A percentile compares a stretch with the other conserved stretches of the same genome.
Conservation (phyloP, 2,113 vertebrate genomes). For the Engystomops pustulosus region DNA sequence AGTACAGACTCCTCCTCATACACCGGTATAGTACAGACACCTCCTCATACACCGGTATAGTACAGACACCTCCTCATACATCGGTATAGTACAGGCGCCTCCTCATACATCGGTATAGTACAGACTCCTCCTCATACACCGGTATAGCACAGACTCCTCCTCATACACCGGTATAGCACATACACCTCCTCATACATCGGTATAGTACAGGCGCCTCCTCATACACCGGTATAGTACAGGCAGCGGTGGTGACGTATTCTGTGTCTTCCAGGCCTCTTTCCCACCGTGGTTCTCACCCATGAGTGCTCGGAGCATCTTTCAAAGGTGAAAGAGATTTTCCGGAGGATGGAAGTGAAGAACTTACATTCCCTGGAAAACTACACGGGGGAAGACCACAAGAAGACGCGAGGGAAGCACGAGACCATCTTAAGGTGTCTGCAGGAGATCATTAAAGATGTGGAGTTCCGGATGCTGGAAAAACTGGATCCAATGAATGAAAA, state of each 20-base stretch:
- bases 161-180: no score
- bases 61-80: no score
- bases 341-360: conserved; percentile 12
- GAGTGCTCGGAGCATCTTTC: neutral
- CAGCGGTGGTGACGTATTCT: neutral
- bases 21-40: no score
- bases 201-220: no score
- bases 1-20: no score
- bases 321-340: neutral
- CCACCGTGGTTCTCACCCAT: conserved; percentile 25
- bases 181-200: no score
- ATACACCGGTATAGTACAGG: no score
- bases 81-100: no score
- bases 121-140: no score
- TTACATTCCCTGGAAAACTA: conserved; percentile 24
- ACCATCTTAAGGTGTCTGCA: conserved; percentile 13
- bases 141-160: no score
- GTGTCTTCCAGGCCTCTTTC: neutral
- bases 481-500: neutral
- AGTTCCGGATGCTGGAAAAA: conserved; percentile 22
- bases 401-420: conserved; percentile 16
- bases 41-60: no score
- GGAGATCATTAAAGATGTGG: conserved; percentile 19
- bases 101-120: no score
- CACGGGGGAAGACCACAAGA: neutral